These are phyloP conservation scores for Calameuta idolon DNA, from an alignment of 2,888 invertebrate species.

Conservation along the genomic window DNA sequence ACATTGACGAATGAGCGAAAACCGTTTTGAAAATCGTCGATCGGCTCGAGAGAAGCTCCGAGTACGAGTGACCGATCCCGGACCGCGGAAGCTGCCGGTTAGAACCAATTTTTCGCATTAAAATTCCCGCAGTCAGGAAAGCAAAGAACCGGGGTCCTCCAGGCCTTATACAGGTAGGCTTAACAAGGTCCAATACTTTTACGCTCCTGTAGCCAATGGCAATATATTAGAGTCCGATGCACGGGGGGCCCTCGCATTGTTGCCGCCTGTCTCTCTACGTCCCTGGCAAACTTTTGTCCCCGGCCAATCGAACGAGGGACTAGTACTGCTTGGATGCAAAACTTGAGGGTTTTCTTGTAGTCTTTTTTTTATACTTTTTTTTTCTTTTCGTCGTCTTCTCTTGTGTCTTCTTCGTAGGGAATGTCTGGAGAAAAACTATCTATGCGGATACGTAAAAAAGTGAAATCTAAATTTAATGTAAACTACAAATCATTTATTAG, in stretches of 20 bases:
- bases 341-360: conserved; percentile 52
- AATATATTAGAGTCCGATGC: conserved; percentile 65
- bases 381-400: no score
- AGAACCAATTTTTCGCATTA: conserved; percentile 64
- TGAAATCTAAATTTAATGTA: no score
- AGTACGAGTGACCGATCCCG: conserved; percentile 19
- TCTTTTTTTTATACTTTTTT: no score
- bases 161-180: conserved; percentile 64
- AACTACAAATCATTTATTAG: no score
- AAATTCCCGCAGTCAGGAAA: conserved; percentile 61
- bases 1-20: no score
- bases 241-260: conserved; percentile 64
- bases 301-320: conserved; percentile 26
- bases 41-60: background rate
- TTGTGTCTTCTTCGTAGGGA: no score
- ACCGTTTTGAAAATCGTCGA: conserved; percentile 3
- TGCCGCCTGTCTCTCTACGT: conserved; percentile 40
- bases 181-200: conserved; percentile 66
- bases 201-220: conserved; percentile 55
- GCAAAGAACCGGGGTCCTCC: conserved; percentile 28
- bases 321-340: conserved; percentile 56
- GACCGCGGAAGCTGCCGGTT: conserved; percentile 33
- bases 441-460: no score
- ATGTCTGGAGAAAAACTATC: no score
- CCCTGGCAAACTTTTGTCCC: conserved; percentile 57